Evolutionary conservation across 2,888 invertebrate species (phyloP), one percentile per base, ranked within the genome.

Genomic region (Agrotis clavis): DNA sequence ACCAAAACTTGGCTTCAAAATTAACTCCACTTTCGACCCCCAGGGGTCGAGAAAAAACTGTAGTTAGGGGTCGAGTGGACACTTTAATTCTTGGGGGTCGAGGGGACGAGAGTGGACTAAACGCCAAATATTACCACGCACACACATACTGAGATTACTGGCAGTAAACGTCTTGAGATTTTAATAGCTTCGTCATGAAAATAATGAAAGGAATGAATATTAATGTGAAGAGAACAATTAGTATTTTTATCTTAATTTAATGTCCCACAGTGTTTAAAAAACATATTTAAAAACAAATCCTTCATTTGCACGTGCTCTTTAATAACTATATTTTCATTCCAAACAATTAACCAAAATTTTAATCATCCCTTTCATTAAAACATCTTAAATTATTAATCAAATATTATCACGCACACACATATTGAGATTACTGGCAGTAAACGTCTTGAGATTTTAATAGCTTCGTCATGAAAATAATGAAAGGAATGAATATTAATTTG

Each of bases 131-230:
- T 91, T 71, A 90, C 90, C 88, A 87, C 79, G 84, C 77, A 57
- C 71, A 54, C 85, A 88, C 89, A 91, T 90, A 90, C 88, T 88
- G 88, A 89, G 90, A 91, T 90, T 90, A 90, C 86, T 30, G 88
- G 41, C 50, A 77, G 87, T 87, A 90, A 90, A 90, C 83, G 85
- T 88, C 89, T 90, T 88, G 87, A 90, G 89, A 91, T 93, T 93
- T 92, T 92, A 92, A 93, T 92, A 91, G 92, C 91, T 86, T 88
- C 88, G 91, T 92, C 89, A 90, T 89, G 90, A 86, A 90, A 91
- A 93, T 93, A 93, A 94, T 92, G 90, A 89, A 87, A 83, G 87
- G 87, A 92, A 94, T 94, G 92, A 94, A 94, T 93, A 94, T 93
- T 94, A 93, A 94, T 93, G 92, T 88, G 88, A 86, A 80, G 68